Evolutionary conservation across 2,113 vertebrate species (phyloP).

Genomic region (Daboia siamensis): DNA sequence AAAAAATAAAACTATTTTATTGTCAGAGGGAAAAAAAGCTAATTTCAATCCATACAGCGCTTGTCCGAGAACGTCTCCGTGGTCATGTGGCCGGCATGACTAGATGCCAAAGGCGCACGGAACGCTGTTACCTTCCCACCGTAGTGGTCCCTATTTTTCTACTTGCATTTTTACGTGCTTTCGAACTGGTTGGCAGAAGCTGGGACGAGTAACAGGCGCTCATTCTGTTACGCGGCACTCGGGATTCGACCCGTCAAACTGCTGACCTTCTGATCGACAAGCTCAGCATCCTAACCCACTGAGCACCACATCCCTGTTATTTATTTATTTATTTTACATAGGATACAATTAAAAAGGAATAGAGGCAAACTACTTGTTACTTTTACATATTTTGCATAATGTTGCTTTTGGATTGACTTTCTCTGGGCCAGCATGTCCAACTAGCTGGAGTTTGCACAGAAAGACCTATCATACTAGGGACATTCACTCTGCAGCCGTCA

Average conservation of each 20-base stretch:
- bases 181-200: too few relatives aligned
- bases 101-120: too few relatives aligned
- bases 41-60: neutral
- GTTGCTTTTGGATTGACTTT: neutral
- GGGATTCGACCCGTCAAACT: too few relatives aligned
- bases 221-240: too few relatives aligned
- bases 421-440: neutral
- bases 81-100: too few relatives aligned
- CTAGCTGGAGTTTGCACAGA: neutral
- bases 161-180: too few relatives aligned
- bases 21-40: neutral
- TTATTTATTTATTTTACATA: neutral
- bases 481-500: neutral
- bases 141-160: too few relatives aligned
- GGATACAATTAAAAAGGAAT: neutral
- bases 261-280: too few relatives aligned
- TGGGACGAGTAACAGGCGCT: too few relatives aligned
- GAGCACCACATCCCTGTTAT: neutral
- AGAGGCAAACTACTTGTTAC: conserved; percentile 46
- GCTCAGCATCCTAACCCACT: too few relatives aligned
- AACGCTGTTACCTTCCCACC: too few relatives aligned
- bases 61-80: too few relatives aligned
- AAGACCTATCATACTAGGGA: neutral
- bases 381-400: conserved; percentile 43
- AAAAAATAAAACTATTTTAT: neutral